phyloP scores from a whole-genome alignment of 2,888 invertebrate species.

The Drosophila limbata region DNA sequence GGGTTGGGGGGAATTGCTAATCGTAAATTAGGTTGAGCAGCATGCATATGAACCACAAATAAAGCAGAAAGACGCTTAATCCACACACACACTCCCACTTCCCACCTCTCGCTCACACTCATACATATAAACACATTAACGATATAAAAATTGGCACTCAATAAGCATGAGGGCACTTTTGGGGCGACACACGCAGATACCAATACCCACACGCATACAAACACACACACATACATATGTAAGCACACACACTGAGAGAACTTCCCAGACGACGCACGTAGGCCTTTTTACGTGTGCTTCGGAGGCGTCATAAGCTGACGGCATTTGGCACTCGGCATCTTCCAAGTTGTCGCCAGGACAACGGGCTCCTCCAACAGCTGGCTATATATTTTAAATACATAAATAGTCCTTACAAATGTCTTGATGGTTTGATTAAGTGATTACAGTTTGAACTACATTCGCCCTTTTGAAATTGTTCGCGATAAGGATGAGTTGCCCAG shows the following conservation, averaged over 20 bases:
- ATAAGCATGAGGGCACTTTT: conserved; percentile 68
- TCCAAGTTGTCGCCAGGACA: conserved; percentile 25
- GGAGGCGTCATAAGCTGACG: conserved; percentile 44
- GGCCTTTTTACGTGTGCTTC: conserved; percentile 31
- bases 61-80: conserved; percentile 45
- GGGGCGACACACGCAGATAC: conserved; percentile 33
- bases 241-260: neutral
- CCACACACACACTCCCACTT: conserved; percentile 24
- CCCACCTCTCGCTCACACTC: conserved; percentile 9
- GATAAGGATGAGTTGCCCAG: conserved; percentile 2
- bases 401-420: conserved; percentile 31
- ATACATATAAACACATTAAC: conserved; percentile 53
- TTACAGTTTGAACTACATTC: neutral
- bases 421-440: neutral
- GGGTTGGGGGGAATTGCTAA: conserved; percentile 38
- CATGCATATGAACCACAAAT: conserved; percentile 36
- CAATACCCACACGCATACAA: conserved; percentile 1
- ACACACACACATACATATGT: neutral
- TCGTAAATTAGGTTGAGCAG: conserved; percentile 66
- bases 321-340: conserved; percentile 24
- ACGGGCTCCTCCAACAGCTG: conserved; percentile 36
- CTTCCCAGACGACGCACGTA: conserved; percentile 35
- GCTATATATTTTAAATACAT: conserved; percentile 60
- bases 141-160: conserved; percentile 77
- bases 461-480: neutral